Evolutionary conservation across 2,797 vertebrate species (phyloP).

Genomic region (Centropyge bicolor): DNA sequence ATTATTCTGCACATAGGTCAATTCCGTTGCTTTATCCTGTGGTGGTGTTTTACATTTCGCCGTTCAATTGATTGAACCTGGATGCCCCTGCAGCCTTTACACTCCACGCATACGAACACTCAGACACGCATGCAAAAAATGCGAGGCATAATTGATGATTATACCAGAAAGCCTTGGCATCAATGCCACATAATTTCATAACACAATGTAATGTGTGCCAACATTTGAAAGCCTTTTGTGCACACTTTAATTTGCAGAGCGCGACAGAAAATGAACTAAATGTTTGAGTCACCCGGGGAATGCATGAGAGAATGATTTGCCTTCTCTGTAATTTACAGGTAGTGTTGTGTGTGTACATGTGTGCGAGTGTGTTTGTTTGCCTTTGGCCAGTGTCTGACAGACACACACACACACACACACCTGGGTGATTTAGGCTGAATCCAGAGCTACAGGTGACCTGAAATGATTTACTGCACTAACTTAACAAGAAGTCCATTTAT

Average conservation of each 20-base stretch:
- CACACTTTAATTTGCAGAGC: conserved; percentile 68
- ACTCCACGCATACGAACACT: conserved; percentile 39
- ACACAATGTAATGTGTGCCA: conserved; percentile 61
- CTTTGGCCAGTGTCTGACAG: conserved; percentile 47
- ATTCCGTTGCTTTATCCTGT: conserved; percentile 47
- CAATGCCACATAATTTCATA: conserved; percentile 60
- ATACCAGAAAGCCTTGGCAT: conserved; percentile 68
- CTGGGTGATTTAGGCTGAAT: not conserved
- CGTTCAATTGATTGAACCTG: conserved; percentile 49
- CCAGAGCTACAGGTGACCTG: not conserved
- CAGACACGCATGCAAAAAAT: conserved; percentile 52
- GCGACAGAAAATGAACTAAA: conserved; percentile 65
- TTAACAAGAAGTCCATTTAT: conserved; percentile 12
- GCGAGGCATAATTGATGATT: conserved; percentile 67
- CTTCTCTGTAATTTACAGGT: conserved; percentile 71
- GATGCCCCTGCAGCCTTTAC: conserved; percentile 25
- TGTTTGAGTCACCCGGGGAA: conserved; percentile 68
- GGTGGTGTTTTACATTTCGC: conserved; percentile 53
- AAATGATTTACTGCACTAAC: not conserved
- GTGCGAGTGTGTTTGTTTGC: conserved; percentile 46
- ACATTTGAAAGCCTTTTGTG: conserved; percentile 62
- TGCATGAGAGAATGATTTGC: conserved; percentile 70
- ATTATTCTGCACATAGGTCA: conserved; percentile 56
- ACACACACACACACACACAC: conserved; percentile 21
- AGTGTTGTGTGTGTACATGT: conserved; percentile 14